These are phyloP conservation scores for Macrotrachela quadricornifera DNA, from an alignment of 1,140 invertebrate genomes.

Conservation along the genomic window DNA sequence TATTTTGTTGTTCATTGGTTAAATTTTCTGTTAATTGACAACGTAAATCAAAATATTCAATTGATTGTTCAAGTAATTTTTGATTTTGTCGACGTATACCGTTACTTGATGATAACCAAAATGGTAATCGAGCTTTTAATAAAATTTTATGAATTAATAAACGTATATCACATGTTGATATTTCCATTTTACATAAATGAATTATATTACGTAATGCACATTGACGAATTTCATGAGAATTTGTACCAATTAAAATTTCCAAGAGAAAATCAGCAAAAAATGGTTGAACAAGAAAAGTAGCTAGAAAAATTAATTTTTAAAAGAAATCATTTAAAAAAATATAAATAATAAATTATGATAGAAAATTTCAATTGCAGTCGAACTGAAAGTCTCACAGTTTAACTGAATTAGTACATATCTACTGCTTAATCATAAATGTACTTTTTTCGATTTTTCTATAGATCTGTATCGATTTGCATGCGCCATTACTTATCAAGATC, in stretches of 20 bases:
- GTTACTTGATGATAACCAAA: constrained; percentile 33
- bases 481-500: no score
- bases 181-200: no score
- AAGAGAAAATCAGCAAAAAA: background rate
- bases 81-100: constrained; percentile 31
- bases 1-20: constrained; percentile 23
- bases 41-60: constrained; percentile 35
- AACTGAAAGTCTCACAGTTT: no score
- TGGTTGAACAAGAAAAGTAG: background rate
- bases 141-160: constrained; percentile 16
- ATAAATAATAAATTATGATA: no score
- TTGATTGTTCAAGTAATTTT: constrained; percentile 28
- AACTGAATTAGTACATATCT: no score
- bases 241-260: constrained; percentile 3
- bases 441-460: no score
- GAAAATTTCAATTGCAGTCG: no score
- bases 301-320: background rate
- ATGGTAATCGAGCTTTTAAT: constrained; percentile 34
- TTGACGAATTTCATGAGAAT: background rate
- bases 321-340: no score
- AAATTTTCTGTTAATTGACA: constrained; percentile 30
- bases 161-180: constrained; percentile 5
- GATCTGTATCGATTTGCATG: no score
- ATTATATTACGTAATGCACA: background rate
- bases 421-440: no score